phyloP scores from a whole-genome alignment of 2,888 invertebrate genomes.

The Eumacrocentrus americanus region DNA sequence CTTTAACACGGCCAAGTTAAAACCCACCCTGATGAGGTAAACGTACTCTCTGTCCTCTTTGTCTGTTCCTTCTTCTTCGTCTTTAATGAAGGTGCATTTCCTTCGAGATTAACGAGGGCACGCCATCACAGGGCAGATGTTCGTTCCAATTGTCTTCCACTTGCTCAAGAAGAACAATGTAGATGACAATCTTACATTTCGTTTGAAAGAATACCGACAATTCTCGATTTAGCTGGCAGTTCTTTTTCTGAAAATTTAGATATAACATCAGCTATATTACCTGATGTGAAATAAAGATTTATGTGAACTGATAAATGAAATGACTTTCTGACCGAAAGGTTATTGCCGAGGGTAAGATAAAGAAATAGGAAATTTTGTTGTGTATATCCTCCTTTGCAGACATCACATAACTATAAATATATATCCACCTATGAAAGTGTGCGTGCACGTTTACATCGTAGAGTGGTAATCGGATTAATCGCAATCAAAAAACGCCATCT shows the following conservation, averaged over 20 bases:
- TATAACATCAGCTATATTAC: not conserved
- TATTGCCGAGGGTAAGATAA: constrained; percentile 15
- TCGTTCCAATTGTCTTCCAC: constrained; percentile 26
- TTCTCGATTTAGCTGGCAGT: not conserved
- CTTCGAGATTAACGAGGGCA: constrained; percentile 25
- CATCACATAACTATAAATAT: too few species aligned
- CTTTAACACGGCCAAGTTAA: constrained; percentile 14
- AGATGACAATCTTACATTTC: constrained; percentile 26
- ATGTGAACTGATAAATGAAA: constrained; percentile 20
- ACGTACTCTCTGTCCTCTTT: not conserved
- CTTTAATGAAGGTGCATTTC: constrained; percentile 31
- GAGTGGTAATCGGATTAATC: constrained; percentile 53
- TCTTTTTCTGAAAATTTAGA: not conserved
- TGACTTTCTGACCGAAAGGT: constrained; percentile 11
- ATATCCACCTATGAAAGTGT: not conserved
- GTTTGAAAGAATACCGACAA: constrained; percentile 18
- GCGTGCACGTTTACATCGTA: constrained; percentile 6
- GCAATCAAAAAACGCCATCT: constrained; percentile 53
- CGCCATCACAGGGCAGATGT: constrained; percentile 24
- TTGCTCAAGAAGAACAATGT: constrained; percentile 12
- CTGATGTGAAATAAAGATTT: constrained; percentile 6
- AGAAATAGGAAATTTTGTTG: constrained; percentile 12
- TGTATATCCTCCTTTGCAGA: too few species aligned
- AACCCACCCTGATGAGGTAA: constrained; percentile 4
- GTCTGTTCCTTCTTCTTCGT: not conserved